phyloP scores from a whole-genome alignment of 2,888 invertebrate genomes.

The Resseliella maxima region DNA sequence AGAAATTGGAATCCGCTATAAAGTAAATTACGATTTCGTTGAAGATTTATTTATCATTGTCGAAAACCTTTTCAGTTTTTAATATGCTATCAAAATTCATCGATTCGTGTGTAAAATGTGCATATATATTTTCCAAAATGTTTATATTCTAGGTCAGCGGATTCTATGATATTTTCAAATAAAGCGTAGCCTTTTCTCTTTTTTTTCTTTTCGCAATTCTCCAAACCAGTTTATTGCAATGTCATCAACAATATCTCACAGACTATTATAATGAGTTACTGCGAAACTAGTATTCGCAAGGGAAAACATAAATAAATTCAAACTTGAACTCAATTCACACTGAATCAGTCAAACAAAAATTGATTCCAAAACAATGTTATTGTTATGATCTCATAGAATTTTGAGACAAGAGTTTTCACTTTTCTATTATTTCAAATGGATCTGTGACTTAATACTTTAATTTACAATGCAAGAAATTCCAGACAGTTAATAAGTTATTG shows the following conservation, averaged over 20 bases:
- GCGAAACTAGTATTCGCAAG: neutral
- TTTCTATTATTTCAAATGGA: too few species aligned
- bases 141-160: neutral
- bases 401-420: too few species aligned
- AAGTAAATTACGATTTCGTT: too few species aligned
- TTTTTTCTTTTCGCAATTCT: neutral
- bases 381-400: constrained; percentile 3
- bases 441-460: too few species aligned
- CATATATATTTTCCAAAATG: neutral
- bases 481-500: too few species aligned
- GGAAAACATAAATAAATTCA: constrained; percentile 21
- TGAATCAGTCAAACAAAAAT: neutral
- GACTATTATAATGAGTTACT: neutral
- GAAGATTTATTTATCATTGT: too few species aligned
- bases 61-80: neutral
- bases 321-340: constrained; percentile 26
- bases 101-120: neutral
- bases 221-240: constrained; percentile 44
- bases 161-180: neutral
- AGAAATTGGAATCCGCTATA: too few species aligned
- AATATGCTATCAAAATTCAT: neutral
- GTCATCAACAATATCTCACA: constrained; percentile 29
- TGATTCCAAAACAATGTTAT: neutral
- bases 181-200: neutral
- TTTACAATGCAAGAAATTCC: too few species aligned